Conservation (phyloP, 2,888 invertebrate genomes). For the Sylvicola fuscatus region DNA sequence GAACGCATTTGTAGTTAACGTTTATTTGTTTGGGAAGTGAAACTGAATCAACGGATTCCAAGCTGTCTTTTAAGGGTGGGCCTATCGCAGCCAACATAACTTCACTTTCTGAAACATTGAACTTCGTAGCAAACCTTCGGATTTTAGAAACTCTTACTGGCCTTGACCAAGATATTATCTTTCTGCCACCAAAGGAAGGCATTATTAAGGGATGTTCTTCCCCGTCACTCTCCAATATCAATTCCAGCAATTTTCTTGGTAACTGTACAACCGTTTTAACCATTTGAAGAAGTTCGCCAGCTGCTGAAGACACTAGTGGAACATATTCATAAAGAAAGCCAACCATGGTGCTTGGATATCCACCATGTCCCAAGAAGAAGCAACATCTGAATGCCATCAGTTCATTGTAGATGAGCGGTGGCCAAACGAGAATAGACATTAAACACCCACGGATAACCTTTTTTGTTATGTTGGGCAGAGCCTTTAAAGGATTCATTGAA, state of each 20-base stretch:
- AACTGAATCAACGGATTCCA: conserved; percentile 10
- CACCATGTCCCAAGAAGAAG: conserved; percentile 21
- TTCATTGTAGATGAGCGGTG: conserved; percentile 26
- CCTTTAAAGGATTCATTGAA: conserved; percentile 21
- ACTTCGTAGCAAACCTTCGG: conserved; percentile 13
- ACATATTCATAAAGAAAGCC: conserved; percentile 17
- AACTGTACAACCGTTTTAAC: conserved; percentile 19
- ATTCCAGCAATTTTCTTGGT: conserved; percentile 21
- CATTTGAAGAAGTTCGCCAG: conserved; percentile 18
- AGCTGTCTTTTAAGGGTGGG: conserved; percentile 18
- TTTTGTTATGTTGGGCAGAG: no score
- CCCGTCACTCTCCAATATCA: conserved; percentile 17
- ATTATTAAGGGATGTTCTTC: conserved; percentile 15
- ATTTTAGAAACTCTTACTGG: conserved; percentile 19
- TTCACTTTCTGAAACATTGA: conserved; percentile 18
- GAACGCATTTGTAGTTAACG: conserved; percentile 20
- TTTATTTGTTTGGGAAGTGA: conserved; percentile 16
- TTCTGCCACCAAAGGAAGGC: conserved; percentile 21
- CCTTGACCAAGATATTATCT: conserved; percentile 21
- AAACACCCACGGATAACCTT: conserved; percentile 21
- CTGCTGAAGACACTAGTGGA: conserved; percentile 18
- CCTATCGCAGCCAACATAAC: conserved; percentile 19
- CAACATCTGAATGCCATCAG: conserved; percentile 26
- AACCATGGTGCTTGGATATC: conserved; percentile 13
- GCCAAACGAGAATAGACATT: conserved; percentile 15